These are phyloP conservation scores for Tetramorium parvispinum DNA, from an alignment of 1,140 invertebrate species.

Conservation along the genomic window DNA sequence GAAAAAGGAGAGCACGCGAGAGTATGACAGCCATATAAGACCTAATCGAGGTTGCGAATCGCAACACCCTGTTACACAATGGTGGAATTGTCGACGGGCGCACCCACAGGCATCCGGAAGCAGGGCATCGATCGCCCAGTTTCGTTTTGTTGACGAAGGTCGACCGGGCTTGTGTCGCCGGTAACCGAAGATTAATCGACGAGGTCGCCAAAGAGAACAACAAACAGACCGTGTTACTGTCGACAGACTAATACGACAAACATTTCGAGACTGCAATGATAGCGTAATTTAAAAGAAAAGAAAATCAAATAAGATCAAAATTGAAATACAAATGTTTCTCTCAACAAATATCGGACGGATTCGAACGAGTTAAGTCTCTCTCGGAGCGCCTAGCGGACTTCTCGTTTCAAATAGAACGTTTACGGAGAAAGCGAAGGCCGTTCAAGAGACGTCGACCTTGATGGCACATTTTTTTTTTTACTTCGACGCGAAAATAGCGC, in stretches of 20 bases:
- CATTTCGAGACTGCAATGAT: neutral
- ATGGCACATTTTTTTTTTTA: constrained; percentile 8
- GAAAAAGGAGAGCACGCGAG: constrained; percentile 11
- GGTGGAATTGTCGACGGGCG: constrained; percentile 44
- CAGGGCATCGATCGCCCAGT: constrained; percentile 29
- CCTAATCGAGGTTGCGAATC: constrained; percentile 25
- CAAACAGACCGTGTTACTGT: neutral
- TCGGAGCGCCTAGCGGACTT: constrained; percentile 5
- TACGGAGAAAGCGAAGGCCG: constrained; percentile 52
- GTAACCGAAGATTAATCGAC: constrained; percentile 29
- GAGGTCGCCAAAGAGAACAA: constrained; percentile 9
- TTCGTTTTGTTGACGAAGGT: constrained; percentile 64
- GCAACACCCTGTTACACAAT: constrained; percentile 26
- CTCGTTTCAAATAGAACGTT: constrained; percentile 47
- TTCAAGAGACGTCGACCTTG: constrained; percentile 63
- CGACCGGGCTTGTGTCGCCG: constrained; percentile 1
- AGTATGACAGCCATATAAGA: neutral
- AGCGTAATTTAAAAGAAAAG: neutral
- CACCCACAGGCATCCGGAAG: constrained; percentile 60
- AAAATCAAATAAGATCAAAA: neutral
- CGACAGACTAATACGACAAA: neutral
- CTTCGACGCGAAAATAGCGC: constrained; percentile 38
- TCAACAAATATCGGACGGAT: neutral
- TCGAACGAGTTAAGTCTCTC: constrained; percentile 12
- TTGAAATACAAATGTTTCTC: neutral